Base-by-base conservation (phyloP, 2,113 vertebrate species). In the Melanostigma gelatinosum region DNA sequence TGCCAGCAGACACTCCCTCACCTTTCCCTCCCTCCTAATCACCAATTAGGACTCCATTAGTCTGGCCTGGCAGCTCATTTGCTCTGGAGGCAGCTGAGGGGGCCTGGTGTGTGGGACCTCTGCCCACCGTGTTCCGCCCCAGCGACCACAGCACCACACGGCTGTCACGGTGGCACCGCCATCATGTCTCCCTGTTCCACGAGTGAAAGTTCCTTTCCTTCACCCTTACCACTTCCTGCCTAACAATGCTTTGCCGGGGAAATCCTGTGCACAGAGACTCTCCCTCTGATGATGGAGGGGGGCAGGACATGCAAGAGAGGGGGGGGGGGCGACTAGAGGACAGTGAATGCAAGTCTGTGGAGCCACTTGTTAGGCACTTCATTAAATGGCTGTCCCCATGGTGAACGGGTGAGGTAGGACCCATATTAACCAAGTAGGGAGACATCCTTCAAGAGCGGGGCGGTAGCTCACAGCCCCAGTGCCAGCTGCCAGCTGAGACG, bases 41-140 rank as follows among this genome's bases (percentile, higher is more conserved):
- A 96, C 97, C 97, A 98, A 97, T 99, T 97, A 99, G 98, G 96
- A 96, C 96, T 98, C 97, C 95, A 97, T 99, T 98, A 98, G 96
- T 96, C 94, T 94, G 96, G 83, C 94, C 93, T 97, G 98, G 97
- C 97, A 98, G 96, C 95, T 97, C 96, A 96, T 96, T 96, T 96
- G 97, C 96, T 96, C 94, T 94, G 85, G 95, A 96, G 92, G 94
- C 92, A 58, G 94, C 94, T 91, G 77, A 94, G 93, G 93, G 95
- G 95, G 94, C 94, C 95, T 95, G 85, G 87, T 85, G 93, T 93
- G 93, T 87, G 75, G 77, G 94, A 97, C 96, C 97, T 97, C 95
- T 96, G 96, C 95, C 96, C 94, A 92, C 91, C 88, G 6, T 57
- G 95, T 96, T 98, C 96, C 86, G 89, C 96, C 95, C 91, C 94